Base-by-base conservation (phyloP, 2,888 invertebrate species). In the Colletes collaris region DNA sequence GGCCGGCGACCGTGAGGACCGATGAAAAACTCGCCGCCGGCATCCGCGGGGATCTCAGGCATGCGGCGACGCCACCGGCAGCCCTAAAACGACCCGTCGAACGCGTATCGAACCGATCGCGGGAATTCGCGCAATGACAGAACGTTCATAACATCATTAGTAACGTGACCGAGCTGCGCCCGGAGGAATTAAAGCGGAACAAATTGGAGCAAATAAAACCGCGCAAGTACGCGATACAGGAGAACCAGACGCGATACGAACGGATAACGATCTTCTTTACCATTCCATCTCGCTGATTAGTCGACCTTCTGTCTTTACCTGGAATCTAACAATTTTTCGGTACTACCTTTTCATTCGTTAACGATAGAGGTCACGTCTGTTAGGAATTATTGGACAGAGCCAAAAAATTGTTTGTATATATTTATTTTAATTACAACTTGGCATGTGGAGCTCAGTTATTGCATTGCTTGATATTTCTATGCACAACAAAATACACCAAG, bases 111-210 rank as follows among this genome's bases (percentile, higher is more conserved):
- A 77, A 67, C 46, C 53, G 53, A 72, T 70, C 72, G 67, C 55
- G 67, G 55, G 64, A 78, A 72, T 79, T 49, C 68, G 59, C 5
- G 44, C 79, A 50, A 73, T 65, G 79, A 78, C 79, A 67, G 66
- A 67, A 78, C 60, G 56, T 53, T 79, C 79, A 64, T 78, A 67
- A 67, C 66, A 67, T 77, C 79, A 67, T 71, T 72, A 78, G 79
- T 56, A 63, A 67, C 79, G 79, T 67, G 76, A 76, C 55, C 44
- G 53, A 19, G 60, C 70, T 16, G 16, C 49, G 50, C 19, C 27
- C 55, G 13, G 44, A 8, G 19, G 62, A 56, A 74, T 56, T 62
- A 40, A 50, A 35, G 10, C 76, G 46, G 40, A 60, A 60, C 65
- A 76, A 65, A 72, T 72, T 65, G 64, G 49, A 65, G 52, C 71